Evolutionary conservation across 2,888 invertebrate species (phyloP).

Genomic region (Automeris io): DNA sequence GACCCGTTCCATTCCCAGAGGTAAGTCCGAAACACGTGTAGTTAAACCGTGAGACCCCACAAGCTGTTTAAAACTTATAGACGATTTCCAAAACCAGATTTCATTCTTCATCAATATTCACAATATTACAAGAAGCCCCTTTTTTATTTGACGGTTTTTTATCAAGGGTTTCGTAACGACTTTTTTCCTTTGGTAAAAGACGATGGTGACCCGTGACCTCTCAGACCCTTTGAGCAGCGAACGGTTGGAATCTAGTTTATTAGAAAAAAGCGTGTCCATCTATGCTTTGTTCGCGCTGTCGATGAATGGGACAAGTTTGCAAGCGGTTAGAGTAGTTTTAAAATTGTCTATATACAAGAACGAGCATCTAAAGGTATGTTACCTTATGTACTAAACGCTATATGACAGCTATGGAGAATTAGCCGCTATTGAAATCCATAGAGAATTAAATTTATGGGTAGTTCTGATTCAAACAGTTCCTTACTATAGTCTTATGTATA

Average conservation of each 20-base stretch:
- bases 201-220: conserved; percentile 69
- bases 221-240: conserved; percentile 48
- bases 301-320: conserved; percentile 43
- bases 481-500: too few species aligned
- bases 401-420: too few species aligned
- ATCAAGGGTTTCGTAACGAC: conserved; percentile 62
- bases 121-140: conserved; percentile 73
- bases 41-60: conserved; percentile 68
- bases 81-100: conserved; percentile 68
- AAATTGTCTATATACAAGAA: background rate
- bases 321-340: conserved; percentile 44
- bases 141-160: conserved; percentile 57
- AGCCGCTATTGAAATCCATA: too few species aligned
- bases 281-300: conserved; percentile 39
- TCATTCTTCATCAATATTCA: conserved; percentile 76
- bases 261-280: conserved; percentile 60
- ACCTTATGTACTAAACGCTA: too few species aligned
- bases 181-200: conserved; percentile 66
- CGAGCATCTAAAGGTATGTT: too few species aligned
- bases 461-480: too few species aligned
- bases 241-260: conserved; percentile 67
- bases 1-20: conserved; percentile 41
- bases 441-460: too few species aligned
- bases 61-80: conserved; percentile 44
- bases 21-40: conserved; percentile 45